Percentiles rank a stretch among this genome's conserved stretches.
Evolutionary conservation across 1,140 invertebrate species (phyloP).

Genomic region (Procambarus virginalis): DNA sequence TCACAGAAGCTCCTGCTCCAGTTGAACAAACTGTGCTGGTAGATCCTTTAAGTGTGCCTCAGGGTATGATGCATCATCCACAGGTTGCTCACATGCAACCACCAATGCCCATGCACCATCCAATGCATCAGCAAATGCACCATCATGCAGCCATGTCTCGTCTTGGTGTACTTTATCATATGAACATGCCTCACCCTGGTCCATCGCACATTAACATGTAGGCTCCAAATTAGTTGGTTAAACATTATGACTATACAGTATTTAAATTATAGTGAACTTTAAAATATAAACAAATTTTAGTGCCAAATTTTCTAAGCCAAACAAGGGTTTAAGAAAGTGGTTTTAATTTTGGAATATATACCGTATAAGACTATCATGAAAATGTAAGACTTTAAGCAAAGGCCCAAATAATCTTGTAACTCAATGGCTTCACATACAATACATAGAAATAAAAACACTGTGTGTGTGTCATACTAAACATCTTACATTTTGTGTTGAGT

Average conservation of each 20-base stretch:
- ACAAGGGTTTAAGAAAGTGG: not conserved
- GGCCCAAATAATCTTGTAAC: no score
- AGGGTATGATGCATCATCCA: constrained; percentile 64
- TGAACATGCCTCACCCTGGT: constrained; percentile 64
- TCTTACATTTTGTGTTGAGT: not conserved
- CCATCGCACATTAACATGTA: constrained; percentile 62
- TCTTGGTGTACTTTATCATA: constrained; percentile 60
- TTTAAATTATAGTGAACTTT: not conserved
- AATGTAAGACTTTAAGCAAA: not conserved
- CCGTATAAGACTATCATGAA: not conserved
- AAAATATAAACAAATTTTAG: not conserved
- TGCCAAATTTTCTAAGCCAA: constrained; percentile 2
- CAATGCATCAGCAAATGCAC: constrained; percentile 64
- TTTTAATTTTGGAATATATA: not conserved
- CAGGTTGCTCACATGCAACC: constrained; percentile 64
- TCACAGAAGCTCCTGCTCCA: constrained; percentile 62
- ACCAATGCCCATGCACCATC: constrained; percentile 60
- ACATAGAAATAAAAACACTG: not conserved
- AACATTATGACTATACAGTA: not conserved
- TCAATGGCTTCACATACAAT: no score
- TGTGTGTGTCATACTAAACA: not conserved
- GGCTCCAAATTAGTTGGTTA: not conserved
- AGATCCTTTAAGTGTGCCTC: constrained; percentile 54
- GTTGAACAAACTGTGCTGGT: constrained; percentile 65
- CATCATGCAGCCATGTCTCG: constrained; percentile 64